Conservation (phyloP, 2,888 invertebrate genomes). For the Ferdinandea cuprea region DNA sequence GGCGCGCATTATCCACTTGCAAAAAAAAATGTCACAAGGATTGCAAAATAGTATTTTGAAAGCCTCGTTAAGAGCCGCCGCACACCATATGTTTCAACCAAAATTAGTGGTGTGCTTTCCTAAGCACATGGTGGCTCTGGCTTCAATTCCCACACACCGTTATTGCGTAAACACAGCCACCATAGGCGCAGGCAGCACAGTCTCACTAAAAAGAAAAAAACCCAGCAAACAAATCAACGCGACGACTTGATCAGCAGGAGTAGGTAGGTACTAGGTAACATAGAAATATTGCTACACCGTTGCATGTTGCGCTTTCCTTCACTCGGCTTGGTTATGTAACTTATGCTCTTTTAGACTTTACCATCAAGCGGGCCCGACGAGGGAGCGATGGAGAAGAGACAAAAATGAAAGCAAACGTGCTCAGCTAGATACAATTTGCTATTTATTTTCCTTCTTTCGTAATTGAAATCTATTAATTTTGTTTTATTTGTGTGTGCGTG, state of each 20-base stretch:
- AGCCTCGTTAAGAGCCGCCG: conserved; percentile 64
- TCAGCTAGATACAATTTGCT: conserved; percentile 57
- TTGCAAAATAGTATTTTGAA: conserved; percentile 62
- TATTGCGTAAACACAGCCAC: conserved; percentile 62
- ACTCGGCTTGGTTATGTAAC: conserved; percentile 47
- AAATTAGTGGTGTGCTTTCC: conserved; percentile 55
- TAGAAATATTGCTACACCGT: conserved; percentile 64
- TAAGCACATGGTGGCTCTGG: conserved; percentile 62
- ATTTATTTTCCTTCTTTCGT: conserved; percentile 40
- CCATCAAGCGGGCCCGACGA: neutral
- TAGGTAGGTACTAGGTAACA: conserved; percentile 19
- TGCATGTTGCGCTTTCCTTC: conserved; percentile 15
- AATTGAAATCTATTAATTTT: conserved; percentile 69
- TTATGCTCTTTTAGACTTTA: conserved; percentile 34
- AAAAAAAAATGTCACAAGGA: conserved; percentile 64
- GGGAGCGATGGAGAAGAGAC: conserved; percentile 10
- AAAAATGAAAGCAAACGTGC: conserved; percentile 68
- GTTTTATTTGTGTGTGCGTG: conserved; percentile 13
- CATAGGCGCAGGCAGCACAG: conserved; percentile 51
- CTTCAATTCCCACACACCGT: conserved; percentile 56
- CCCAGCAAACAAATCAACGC: conserved; percentile 38
- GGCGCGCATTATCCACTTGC: conserved; percentile 34
- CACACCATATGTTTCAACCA: conserved; percentile 36
- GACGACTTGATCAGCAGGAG: conserved; percentile 36
- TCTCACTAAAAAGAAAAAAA: conserved; percentile 45